Conservation (phyloP, 2,888 invertebrate species). For the Phlogophora meticulosa region DNA sequence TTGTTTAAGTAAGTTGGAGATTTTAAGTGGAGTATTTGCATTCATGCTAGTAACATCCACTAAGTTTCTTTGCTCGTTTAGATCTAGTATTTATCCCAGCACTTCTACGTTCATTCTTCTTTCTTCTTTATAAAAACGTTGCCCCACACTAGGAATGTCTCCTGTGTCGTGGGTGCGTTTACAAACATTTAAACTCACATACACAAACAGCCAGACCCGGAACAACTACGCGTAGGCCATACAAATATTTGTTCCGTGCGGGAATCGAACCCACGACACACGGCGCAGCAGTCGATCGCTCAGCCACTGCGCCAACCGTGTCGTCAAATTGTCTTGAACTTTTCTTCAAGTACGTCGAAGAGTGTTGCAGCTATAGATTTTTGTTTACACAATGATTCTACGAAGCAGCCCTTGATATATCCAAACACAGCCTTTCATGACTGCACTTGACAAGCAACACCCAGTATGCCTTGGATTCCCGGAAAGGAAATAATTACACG, state of each 20-base stretch:
- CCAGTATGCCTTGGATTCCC: conserved; percentile 28
- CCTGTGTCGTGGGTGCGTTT: too few species aligned
- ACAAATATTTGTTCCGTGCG: too few species aligned
- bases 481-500: conserved; percentile 54
- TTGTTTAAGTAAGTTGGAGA: conserved; percentile 36
- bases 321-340: too few species aligned
- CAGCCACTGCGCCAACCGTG: too few species aligned
- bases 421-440: conserved; percentile 17
- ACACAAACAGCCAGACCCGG: too few species aligned
- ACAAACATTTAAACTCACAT: too few species aligned
- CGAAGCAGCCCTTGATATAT: not conserved
- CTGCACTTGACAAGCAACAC: conserved; percentile 36
- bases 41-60: conserved; percentile 12
- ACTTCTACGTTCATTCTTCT: not conserved
- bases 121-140: too few species aligned
- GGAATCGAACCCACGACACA: too few species aligned
- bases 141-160: too few species aligned
- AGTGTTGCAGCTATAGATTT: not conserved
- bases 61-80: conserved; percentile 16
- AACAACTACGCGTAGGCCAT: too few species aligned
- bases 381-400: conserved; percentile 4
- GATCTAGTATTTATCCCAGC: not conserved
- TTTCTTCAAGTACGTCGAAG: not conserved
- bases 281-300: too few species aligned
- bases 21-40: conserved; percentile 53